These are phyloP conservation scores for Mesoligia furuncula DNA, from an alignment of 2,888 invertebrate species.

Conservation along the genomic window DNA sequence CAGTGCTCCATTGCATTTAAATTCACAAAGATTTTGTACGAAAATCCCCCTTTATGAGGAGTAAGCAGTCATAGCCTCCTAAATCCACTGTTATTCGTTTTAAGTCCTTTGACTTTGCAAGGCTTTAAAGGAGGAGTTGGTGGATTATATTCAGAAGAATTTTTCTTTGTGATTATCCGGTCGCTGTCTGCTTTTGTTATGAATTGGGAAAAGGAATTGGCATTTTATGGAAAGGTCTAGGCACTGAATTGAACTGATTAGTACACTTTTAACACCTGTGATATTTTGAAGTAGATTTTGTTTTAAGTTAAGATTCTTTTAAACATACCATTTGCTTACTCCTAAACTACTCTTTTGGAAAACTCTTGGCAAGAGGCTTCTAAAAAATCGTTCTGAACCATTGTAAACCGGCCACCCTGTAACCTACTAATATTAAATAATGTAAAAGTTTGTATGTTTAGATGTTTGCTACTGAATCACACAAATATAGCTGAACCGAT, in stretches of 20 bases:
- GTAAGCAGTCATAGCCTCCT: constrained; percentile 13
- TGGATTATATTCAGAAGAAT: constrained; percentile 14
- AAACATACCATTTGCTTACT: neutral
- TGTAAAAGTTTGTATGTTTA: no score
- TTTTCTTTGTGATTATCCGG: neutral
- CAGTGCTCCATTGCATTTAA: constrained; percentile 21
- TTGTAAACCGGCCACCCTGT: neutral
- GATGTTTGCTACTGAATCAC: no score
- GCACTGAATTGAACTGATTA: neutral
- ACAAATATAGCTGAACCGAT: no score
- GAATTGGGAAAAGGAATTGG: neutral
- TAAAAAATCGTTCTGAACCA: no score
- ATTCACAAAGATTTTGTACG: constrained; percentile 16
- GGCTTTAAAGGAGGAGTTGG: neutral
- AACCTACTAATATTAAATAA: no score
- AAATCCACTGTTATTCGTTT: constrained; percentile 32
- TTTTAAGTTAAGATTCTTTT: neutral
- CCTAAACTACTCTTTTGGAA: neutral
- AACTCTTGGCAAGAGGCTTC: no score
- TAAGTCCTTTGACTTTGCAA: constrained; percentile 31
- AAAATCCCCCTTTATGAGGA: constrained; percentile 10
- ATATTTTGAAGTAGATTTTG: neutral
- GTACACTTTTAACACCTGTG: neutral
- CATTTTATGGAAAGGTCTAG: neutral
- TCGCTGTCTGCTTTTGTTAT: neutral